These are phyloP conservation scores for Talpa occidentalis DNA, from an alignment of 2,113 vertebrate species.

Conservation along the genomic window DNA sequence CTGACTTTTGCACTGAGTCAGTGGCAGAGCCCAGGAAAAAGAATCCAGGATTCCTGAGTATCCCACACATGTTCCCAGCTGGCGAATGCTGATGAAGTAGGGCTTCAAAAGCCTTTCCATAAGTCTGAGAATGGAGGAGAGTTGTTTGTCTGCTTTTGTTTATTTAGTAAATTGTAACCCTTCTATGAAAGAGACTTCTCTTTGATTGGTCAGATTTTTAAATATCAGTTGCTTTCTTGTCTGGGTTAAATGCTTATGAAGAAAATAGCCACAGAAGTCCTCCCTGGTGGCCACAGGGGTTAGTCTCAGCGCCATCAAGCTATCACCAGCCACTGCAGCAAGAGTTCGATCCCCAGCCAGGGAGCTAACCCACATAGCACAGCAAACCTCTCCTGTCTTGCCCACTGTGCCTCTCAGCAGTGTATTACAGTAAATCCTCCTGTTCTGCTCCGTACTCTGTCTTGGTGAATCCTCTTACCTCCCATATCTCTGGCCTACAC, in stretches of 20 bases:
- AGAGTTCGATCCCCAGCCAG: no score
- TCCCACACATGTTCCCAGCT: background rate
- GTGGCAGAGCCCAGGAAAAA: background rate
- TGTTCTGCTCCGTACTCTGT: no score
- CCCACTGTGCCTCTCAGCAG: no score
- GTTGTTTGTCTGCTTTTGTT: background rate
- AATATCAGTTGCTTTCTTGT: conserved; percentile 14
- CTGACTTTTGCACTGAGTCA: background rate
- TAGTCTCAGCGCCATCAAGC: no score
- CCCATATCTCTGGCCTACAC: no score
- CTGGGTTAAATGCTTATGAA: conserved; percentile 36
- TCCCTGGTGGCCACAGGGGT: no score
- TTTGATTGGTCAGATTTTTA: conserved; percentile 26
- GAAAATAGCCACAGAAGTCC: background rate
- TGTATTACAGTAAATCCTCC: no score
- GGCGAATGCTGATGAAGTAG: background rate
- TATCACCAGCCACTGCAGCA: no score
- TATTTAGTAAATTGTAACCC: background rate
- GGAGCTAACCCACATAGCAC: no score
- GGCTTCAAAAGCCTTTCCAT: background rate
- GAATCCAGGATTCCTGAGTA: background rate
- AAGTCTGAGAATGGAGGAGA: background rate
- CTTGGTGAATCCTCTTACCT: no score
- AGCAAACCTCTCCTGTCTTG: no score
- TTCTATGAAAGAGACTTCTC: background rate